Base-by-base conservation (phyloP, 2,888 invertebrate genomes). In the Eudasyphora cyanicolor region DNA sequence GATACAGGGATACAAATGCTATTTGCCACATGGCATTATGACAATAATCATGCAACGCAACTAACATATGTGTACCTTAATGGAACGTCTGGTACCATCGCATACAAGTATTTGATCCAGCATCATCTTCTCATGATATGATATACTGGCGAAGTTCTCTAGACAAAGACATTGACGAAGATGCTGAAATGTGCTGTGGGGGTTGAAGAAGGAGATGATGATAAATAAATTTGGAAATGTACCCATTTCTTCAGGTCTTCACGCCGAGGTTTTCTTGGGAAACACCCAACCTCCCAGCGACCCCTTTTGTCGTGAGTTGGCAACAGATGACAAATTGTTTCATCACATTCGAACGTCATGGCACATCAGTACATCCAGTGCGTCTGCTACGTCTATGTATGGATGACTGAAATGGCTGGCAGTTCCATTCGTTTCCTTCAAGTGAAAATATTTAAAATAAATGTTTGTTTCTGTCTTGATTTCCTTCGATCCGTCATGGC, bases 291-390 rank as follows among this genome's bases (percentile, higher is more conserved):
- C 35, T 4, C 7, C 24, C 21, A 21, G 12, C 29, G 21, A n/a
- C n/a, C n/a, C n/a, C n/a, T n/a, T n/a, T n/a, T n/a, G n/a, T 73
- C 88, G 87, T 87, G 87, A 87, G 77, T 87, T 88, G 88, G 88
- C 84, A 87, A 74, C 76, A 86, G 88, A 89, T 88, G 89, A 88
- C 88, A 89, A 88, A 89, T 89, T 88, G 89, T 88, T 87, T 88
- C 88, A 88, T 89, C 86, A 86, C 87, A 88, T 88, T 60, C 75
- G 5, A 60, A 64, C 64, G 71, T 70, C 38, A 32, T 54, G 51
- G 51, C 42, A 27, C 67, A 69, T 32, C 45, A 67, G 74, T 78
- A 73, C 82, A n/a, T n/a, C n/a, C n/a, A 78, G 64, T 73, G 54
- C 57, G 38, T 69, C 57, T 49, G 32, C 32, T n/a, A n/a, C n/a